These are phyloP conservation scores for Naso thynnoides DNA, from an alignment of 2,797 vertebrate genomes.

Conservation along the genomic window DNA sequence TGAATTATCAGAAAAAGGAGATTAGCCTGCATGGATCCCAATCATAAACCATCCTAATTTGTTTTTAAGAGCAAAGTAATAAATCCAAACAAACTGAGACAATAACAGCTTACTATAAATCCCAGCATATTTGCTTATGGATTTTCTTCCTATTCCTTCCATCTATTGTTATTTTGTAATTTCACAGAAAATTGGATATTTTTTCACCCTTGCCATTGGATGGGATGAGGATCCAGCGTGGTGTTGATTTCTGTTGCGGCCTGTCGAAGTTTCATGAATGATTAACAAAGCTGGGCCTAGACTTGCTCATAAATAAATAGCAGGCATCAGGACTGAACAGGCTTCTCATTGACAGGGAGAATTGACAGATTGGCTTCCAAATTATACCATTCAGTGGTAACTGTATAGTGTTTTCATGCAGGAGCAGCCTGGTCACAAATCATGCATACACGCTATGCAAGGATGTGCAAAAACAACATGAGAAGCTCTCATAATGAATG, in stretches of 20 bases:
- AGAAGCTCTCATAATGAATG: slow-evolving; percentile 16
- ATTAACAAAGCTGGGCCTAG: slow-evolving; percentile 82
- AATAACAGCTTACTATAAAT: slow-evolving; percentile 6
- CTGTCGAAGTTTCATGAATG: slow-evolving; percentile 85
- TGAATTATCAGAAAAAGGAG: slow-evolving; percentile 51
- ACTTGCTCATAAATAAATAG: slow-evolving; percentile 88
- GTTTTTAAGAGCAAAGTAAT: slow-evolving; percentile 42
- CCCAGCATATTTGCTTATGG: slow-evolving; percentile 43
- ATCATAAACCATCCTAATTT: slow-evolving; percentile 50
- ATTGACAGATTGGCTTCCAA: slow-evolving; percentile 79
- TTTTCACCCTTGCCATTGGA: slow-evolving; percentile 29
- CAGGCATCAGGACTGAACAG: slow-evolving; percentile 77
- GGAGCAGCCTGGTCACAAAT: slow-evolving; percentile 61
- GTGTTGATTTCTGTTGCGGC: slow-evolving; percentile 78
- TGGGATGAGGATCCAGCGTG: slow-evolving; percentile 71
- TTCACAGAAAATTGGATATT: slow-evolving; percentile 61
- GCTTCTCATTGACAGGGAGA: slow-evolving; percentile 74
- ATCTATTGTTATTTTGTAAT: slow-evolving; percentile 51
- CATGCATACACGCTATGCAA: slow-evolving; percentile 59
- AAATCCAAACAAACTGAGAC: slow-evolving; percentile 33
- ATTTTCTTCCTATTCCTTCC: slow-evolving; percentile 40
- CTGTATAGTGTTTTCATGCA: slow-evolving; percentile 67
- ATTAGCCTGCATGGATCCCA: slow-evolving; percentile 49
- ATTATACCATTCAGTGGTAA: slow-evolving; percentile 77
- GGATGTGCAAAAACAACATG: slow-evolving; percentile 47